phyloP scores from a whole-genome alignment of 2,113 vertebrate species.

The Gnathonemus echidnorhynchus region DNA sequence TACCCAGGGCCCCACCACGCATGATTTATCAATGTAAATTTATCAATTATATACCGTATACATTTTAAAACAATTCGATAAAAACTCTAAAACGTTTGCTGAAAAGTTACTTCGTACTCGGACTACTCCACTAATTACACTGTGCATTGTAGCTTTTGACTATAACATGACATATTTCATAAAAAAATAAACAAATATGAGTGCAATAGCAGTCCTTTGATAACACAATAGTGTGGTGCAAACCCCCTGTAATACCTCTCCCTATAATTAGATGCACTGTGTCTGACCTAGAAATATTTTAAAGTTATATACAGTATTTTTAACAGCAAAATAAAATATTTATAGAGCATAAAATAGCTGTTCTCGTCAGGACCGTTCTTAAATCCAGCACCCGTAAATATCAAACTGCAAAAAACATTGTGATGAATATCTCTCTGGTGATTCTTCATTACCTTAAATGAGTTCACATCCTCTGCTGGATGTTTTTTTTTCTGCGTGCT shows the following conservation, averaged over 20 bases:
- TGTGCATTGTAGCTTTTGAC: slow-evolving; percentile 28
- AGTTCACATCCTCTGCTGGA: not conserved
- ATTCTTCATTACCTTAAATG: not conserved
- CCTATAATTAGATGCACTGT: not conserved
- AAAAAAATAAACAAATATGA: not conserved
- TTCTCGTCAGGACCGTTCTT: not conserved
- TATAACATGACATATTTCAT: slow-evolving; percentile 17
- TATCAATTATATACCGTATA: not conserved
- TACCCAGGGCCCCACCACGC: not conserved
- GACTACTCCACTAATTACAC: slow-evolving; percentile 25
- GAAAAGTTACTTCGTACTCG: slow-evolving; percentile 15
- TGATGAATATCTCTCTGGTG: not conserved
- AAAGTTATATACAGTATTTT: not conserved
- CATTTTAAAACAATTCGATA: not conserved
- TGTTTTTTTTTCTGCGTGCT: not conserved
- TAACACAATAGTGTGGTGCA: not conserved
- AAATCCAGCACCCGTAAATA: not conserved
- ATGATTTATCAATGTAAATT: not conserved
- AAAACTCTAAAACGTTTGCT: slow-evolving; percentile 18
- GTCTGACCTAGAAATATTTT: not conserved
- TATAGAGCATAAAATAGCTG: slow-evolving; percentile 4
- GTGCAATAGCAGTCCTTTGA: not conserved
- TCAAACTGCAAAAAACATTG: not conserved
- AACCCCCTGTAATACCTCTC: not conserved
- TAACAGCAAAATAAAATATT: not conserved